A percentile compares a stretch with the other conserved stretches of the same genome.
Evolutionary conservation across 1,140 invertebrate genomes (phyloP).

Genomic region (Bradynema listronoti): DNA sequence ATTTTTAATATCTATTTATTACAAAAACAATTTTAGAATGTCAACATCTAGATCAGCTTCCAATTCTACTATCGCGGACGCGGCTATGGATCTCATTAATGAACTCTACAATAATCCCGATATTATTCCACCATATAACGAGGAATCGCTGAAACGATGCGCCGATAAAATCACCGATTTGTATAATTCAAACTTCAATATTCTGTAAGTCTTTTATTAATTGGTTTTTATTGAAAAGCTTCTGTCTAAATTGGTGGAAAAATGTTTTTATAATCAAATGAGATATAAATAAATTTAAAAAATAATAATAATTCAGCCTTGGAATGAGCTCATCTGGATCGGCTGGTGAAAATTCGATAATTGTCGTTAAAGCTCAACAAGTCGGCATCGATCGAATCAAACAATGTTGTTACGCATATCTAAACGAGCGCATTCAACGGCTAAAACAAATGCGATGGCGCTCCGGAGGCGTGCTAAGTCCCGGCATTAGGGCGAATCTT

Average conservation of each 20-base stretch:
- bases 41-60: constrained; percentile 7
- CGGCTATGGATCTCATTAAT: constrained; percentile 7
- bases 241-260: not conserved
- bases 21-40: not conserved
- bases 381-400: constrained; percentile 28
- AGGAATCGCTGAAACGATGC: constrained; percentile 14
- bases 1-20: not conserved
- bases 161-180: constrained; percentile 24
- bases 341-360: constrained; percentile 3
- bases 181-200: constrained; percentile 12
- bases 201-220: not conserved
- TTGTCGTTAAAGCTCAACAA: constrained; percentile 22
- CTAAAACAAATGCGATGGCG: constrained; percentile 32
- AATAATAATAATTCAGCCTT: not conserved
- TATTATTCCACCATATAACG: constrained; percentile 18
- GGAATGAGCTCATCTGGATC: not conserved
- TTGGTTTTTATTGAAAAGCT: not conserved
- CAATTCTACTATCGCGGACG: constrained; percentile 3
- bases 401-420: constrained; percentile 30
- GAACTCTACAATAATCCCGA: constrained; percentile 29
- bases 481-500: constrained; percentile 23
- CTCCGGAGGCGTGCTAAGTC: constrained; percentile 19
- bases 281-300: not conserved
- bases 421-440: constrained; percentile 32
- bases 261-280: not conserved